Percentiles rank a stretch among this genome's conserved stretches.
phyloP scores from a whole-genome alignment of 2,797 vertebrate genomes.

The Sebastes vulpes region DNA sequence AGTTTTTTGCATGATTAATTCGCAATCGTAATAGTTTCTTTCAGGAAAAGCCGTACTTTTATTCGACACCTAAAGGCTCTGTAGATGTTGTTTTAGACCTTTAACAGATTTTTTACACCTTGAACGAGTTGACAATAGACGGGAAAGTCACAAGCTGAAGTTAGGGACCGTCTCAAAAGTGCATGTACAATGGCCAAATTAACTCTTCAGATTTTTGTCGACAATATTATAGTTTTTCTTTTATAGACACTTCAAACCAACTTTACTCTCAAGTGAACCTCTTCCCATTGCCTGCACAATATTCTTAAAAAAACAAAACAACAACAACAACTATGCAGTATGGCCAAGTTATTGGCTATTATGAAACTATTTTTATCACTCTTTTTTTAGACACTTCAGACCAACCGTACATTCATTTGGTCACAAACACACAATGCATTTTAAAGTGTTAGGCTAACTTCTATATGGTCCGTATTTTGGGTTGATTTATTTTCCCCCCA shows the following conservation, averaged over 20 bases:
- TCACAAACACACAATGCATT: neutral
- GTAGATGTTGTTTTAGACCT: too few species aligned
- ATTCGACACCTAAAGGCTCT: too few species aligned
- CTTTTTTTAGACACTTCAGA: neutral
- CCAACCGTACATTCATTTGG: neutral
- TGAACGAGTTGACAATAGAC: neutral
- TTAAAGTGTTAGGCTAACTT: neutral
- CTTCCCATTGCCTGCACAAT: neutral
- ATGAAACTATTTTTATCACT: too few species aligned
- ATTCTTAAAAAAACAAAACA: neutral
- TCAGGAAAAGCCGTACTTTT: too few species aligned
- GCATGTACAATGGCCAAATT: neutral
- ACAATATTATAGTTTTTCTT: neutral
- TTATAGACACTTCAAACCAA: neutral
- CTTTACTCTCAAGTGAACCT: neutral
- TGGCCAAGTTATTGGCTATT: too few species aligned
- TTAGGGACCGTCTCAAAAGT: neutral
- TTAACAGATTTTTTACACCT: neutral
- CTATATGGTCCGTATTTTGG: neutral
- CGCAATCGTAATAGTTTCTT: too few species aligned
- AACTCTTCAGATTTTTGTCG: neutral
- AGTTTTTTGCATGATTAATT: too few species aligned
- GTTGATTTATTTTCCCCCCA: neutral
- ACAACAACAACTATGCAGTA: too few species aligned
- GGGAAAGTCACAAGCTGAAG: neutral